Evolutionary conservation across 1,140 invertebrate species (phyloP).

Genomic region (Drusus annulatus): DNA sequence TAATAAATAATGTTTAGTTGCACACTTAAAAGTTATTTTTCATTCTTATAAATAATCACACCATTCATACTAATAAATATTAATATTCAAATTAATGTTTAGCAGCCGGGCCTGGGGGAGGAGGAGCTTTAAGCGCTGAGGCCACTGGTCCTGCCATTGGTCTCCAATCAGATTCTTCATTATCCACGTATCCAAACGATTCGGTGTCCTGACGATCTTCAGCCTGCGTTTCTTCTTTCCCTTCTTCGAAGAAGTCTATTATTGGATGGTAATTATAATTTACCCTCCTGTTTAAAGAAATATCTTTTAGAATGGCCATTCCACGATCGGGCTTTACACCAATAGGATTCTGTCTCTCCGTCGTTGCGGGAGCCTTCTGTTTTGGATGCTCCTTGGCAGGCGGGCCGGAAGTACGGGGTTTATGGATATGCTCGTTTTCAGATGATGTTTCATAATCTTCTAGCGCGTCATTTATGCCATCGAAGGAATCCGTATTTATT

Average conservation of each 20-base stretch:
- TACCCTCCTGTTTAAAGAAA: conserved; percentile 70
- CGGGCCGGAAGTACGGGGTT: conserved; percentile 53
- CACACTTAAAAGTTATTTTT: too few species aligned
- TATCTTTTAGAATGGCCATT: conserved; percentile 46
- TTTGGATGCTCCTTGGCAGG: conserved; percentile 56
- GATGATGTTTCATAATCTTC: conserved; percentile 62
- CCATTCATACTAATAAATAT: too few species aligned
- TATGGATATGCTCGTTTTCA: conserved; percentile 62
- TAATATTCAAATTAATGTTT: too few species aligned
- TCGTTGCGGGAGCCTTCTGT: conserved; percentile 42
- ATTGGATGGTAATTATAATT: conserved; percentile 91
- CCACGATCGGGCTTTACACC: conserved; percentile 39
- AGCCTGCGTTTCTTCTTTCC: conserved; percentile 61
- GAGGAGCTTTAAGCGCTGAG: not conserved
- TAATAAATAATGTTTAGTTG: too few species aligned
- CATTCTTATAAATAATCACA: too few species aligned
- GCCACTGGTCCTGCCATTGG: conserved; percentile 64
- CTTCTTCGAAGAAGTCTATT: conserved; percentile 83
- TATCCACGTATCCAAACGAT: conserved; percentile 59
- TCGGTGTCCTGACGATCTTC: conserved; percentile 67
- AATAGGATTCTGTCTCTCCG: conserved; percentile 39
- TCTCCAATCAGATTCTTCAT: conserved; percentile 67
- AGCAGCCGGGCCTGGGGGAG: too few species aligned
- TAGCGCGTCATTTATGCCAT: conserved; percentile 64
- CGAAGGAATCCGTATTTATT: conserved; percentile 62